A percentile compares a stretch with the other conserved stretches of the same genome.
These are phyloP conservation scores for Capricornis sumatraensis DNA, from an alignment of 2,113 vertebrate species.

Conservation along the genomic window DNA sequence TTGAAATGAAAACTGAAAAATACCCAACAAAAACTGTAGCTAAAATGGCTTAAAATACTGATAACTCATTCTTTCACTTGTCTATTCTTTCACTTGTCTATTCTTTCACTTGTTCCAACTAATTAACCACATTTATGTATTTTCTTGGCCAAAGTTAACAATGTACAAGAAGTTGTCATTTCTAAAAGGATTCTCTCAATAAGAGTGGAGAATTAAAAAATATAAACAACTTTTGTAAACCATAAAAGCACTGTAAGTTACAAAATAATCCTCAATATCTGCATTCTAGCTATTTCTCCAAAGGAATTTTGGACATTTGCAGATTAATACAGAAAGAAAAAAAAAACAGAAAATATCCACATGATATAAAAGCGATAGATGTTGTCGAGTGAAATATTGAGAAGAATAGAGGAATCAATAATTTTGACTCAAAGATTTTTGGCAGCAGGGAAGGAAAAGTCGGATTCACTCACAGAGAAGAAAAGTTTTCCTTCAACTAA, in stretches of 20 bases:
- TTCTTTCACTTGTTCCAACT: background rate
- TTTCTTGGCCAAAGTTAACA: background rate
- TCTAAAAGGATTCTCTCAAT: background rate
- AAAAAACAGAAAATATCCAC: background rate
- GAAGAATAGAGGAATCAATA: background rate
- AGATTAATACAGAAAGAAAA: background rate
- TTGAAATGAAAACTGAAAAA: background rate
- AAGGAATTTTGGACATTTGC: background rate
- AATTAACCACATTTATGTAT: background rate
- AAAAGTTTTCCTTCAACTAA: conserved; percentile 13
- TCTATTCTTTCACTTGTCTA: background rate
- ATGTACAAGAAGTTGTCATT: background rate
- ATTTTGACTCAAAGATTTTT: conserved; percentile 19
- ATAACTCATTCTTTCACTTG: background rate
- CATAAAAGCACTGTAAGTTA: background rate
- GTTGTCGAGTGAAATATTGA: background rate
- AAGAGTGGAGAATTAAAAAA: background rate
- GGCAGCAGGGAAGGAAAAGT: background rate
- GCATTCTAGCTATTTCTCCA: background rate
- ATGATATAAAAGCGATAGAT: background rate
- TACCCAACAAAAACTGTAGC: background rate
- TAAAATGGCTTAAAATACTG: background rate
- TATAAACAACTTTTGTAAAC: background rate
- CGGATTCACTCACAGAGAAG: background rate
- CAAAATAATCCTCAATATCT: background rate